Evolutionary conservation across 2,797 vertebrate species (phyloP).

Genomic region (Lateolabrax maculatus): DNA sequence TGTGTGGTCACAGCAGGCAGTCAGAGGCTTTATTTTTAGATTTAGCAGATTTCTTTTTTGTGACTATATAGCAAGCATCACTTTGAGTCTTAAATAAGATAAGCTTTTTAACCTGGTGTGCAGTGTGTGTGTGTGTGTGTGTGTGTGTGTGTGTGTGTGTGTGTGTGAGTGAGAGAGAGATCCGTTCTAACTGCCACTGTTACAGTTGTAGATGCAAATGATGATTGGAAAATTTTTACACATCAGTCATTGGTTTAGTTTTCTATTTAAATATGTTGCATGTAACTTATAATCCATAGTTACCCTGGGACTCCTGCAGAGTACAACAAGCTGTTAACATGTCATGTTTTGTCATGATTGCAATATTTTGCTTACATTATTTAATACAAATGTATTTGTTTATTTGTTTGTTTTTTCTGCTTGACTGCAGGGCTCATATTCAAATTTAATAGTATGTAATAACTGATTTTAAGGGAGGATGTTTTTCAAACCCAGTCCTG

Average conservation of each 20-base stretch:
- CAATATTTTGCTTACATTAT: not conserved
- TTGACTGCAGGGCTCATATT: not conserved
- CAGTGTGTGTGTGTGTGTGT: not conserved
- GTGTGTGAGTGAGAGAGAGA: constrained; percentile 1
- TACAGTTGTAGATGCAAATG: not conserved
- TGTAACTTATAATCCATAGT: not conserved
- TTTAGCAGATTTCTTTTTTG: not conserved
- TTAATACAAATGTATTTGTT: not conserved
- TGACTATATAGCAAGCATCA: constrained; percentile 8
- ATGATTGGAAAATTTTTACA: not conserved
- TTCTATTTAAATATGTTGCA: not conserved
- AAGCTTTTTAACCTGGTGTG: constrained; percentile 9
- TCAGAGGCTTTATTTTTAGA: constrained; percentile 22
- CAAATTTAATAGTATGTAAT: not conserved
- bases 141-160: not conserved
- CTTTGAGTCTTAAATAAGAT: constrained; percentile 19
- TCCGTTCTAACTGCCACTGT: not conserved
- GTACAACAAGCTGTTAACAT: constrained; percentile 29
- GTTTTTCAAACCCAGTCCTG: not conserved
- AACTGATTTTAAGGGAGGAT: not conserved
- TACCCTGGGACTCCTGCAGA: constrained; percentile 32
- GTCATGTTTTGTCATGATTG: too few species aligned
- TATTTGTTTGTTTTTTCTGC: not conserved
- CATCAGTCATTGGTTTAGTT: not conserved
- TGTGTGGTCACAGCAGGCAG: constrained; percentile 20